Conservation (phyloP, 2,888 invertebrate genomes). For the Diploptera punctata region DNA sequence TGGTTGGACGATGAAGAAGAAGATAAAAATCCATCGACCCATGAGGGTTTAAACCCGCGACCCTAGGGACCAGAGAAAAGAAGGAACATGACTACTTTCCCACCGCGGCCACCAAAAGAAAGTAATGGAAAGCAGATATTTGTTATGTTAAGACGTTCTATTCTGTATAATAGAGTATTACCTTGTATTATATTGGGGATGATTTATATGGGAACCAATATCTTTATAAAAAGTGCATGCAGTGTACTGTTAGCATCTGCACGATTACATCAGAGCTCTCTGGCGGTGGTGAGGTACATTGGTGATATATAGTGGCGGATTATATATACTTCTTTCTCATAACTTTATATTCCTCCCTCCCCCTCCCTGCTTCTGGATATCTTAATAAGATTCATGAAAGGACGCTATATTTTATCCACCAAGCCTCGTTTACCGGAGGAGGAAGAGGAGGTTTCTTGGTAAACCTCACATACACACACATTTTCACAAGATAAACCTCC, state of each 20-base stretch:
- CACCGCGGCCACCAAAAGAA: too few relatives aligned
- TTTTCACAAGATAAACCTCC: conserved; percentile 50
- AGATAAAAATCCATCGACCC: too few relatives aligned
- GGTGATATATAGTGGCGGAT: conserved; percentile 40
- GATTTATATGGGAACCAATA: too few relatives aligned
- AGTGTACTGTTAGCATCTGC: background rate
- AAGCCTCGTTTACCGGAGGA: conserved; percentile 50
- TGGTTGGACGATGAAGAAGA: too few relatives aligned
- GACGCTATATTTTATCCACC: conserved; percentile 77
- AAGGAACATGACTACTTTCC: too few relatives aligned
- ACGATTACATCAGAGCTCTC: background rate
- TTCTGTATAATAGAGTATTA: too few relatives aligned
- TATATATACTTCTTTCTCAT: conserved; percentile 62
- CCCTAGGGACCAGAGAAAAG: too few relatives aligned
- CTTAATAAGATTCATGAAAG: conserved; percentile 86
- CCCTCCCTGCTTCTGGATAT: conserved; percentile 59
- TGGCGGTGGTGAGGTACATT: conserved; percentile 30
- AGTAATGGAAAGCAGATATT: too few relatives aligned
- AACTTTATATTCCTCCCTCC: conserved; percentile 55
- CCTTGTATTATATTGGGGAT: too few relatives aligned
- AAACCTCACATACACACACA: conserved; percentile 43
- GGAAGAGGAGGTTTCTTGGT: conserved; percentile 28
- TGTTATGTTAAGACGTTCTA: too few relatives aligned
- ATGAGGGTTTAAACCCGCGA: too few relatives aligned
- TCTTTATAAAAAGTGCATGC: too few relatives aligned